A percentile compares a stretch with the other conserved stretches of the same genome.
Conservation (phyloP, 2,888 invertebrate genomes). For the Synanthedon vespiformis region DNA sequence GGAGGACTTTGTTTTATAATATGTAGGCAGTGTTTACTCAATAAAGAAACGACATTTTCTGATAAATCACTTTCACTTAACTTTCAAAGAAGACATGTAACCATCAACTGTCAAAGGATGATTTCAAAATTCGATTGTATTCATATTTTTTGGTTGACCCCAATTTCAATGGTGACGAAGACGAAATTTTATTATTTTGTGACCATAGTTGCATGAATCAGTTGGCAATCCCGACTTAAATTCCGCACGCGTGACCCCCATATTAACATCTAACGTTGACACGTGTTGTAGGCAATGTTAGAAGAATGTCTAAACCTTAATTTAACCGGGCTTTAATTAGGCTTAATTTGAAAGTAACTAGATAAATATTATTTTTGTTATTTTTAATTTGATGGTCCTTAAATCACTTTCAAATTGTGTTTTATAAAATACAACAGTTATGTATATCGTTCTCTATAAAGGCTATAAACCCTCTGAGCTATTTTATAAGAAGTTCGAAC, state of each 20-base stretch:
- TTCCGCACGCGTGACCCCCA: conserved; percentile 52
- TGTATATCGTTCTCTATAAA: too few species aligned
- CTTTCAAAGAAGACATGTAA: conserved; percentile 15
- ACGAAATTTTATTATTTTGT: conserved; percentile 3
- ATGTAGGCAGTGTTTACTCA: too few species aligned
- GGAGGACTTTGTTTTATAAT: too few species aligned
- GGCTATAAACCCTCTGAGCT: too few species aligned
- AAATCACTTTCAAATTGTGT: not conserved
- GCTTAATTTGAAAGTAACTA: too few species aligned
- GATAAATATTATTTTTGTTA: too few species aligned
- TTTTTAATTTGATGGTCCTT: too few species aligned
- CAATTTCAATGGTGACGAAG: conserved; percentile 27
- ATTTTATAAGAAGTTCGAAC: too few species aligned
- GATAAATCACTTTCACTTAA: conserved; percentile 21
- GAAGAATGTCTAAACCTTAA: not conserved
- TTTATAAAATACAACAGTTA: not conserved
- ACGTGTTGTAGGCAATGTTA: conserved; percentile 1
- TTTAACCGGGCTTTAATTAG: not conserved
- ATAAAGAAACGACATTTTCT: not conserved
- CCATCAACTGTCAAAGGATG: conserved; percentile 12
- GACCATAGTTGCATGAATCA: conserved; percentile 40
- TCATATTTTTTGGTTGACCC: conserved; percentile 23
- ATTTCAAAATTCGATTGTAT: conserved; percentile 11
- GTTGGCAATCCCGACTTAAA: conserved; percentile 48
- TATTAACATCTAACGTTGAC: conserved; percentile 21